These are phyloP conservation scores for Mastacembelus armatus DNA, from an alignment of 2,797 vertebrate species.

Conservation along the genomic window DNA sequence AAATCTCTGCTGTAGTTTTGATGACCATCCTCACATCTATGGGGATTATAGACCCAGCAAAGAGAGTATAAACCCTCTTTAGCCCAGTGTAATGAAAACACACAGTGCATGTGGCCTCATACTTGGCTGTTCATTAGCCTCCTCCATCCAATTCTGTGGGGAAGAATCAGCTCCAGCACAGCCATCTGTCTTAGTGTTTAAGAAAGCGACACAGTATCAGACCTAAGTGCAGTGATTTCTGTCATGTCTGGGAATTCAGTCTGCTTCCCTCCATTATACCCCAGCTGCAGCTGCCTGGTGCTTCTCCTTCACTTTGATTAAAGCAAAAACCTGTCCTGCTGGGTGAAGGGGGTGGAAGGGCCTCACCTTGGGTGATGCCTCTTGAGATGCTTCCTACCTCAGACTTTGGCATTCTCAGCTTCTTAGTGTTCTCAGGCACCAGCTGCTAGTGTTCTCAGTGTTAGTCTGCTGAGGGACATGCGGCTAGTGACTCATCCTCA, in stretches of 20 bases:
- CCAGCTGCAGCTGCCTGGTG: conserved; percentile 41
- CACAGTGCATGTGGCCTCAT: conserved; percentile 32
- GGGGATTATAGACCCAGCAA: conserved; percentile 11
- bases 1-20: conserved; percentile 9
- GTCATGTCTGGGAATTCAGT: conserved; percentile 51
- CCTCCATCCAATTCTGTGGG: conserved; percentile 44
- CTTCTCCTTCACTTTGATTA: conserved; percentile 68
- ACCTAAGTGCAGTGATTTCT: conserved; percentile 51
- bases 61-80: conserved; percentile 18
- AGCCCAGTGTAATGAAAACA: conserved; percentile 29
- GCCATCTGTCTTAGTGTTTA: conserved; percentile 62
- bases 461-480: conserved; percentile 34
- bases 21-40: conserved; percentile 26
- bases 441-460: conserved; percentile 42
- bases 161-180: conserved; percentile 39
- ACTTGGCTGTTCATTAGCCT: conserved; percentile 42
- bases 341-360: neutral
- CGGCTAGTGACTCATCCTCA: conserved; percentile 53
- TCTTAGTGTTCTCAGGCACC: conserved; percentile 30
- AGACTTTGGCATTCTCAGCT: conserved; percentile 3
- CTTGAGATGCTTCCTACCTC: conserved; percentile 32
- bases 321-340: conserved; percentile 49
- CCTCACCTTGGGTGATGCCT: conserved; percentile 44
- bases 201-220: conserved; percentile 51
- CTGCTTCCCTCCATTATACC: conserved; percentile 65